Base-by-base conservation (phyloP, 2,888 invertebrate species). In the Netelia inedita region DNA sequence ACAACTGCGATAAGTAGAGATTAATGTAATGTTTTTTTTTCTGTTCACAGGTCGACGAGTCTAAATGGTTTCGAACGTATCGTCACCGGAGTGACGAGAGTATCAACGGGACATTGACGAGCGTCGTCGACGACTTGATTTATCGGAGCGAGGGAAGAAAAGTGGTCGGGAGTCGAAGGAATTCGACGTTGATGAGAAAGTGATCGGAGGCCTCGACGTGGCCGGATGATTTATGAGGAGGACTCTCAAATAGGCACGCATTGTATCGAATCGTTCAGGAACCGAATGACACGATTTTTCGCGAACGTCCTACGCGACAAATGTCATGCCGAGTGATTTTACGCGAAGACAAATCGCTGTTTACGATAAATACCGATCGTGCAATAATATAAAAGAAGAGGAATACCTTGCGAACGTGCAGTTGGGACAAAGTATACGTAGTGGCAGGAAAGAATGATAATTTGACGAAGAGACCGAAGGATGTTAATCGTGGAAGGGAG, bases 271-370 rank as follows among this genome's bases (percentile, higher is more conserved):
- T 55, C 57, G 61, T 61, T 10, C 41, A 21, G 46, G 66, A 59
- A 71, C 50, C 50, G 73, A 53, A 69, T 83, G 85, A 82, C 83
- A 85, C 83, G 53, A 82, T 85, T 85, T 86, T 83, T 61, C 68
- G 46, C 65, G 65, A 81, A 19, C 14, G 19, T 19, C 73, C 35
- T 28, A 75, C 21, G 72, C 78, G 75, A 79, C 78, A 53, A 78
- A 57, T 63, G 66, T 78, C 61, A 76, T 73, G 84, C 35, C 28
- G 73, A 76, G 68, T 69, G 81, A 84, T 68, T 80, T 10, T 66
- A 28, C 59, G 53, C 28, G 59, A 43, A 68, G 73, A 78, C 78
- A 69, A 81, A 84, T 84, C 61, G 73, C 55, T 78, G 63, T 63
- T 63, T 21, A 19, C 46, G 53, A 79, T 63, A 71, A 59, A 46